These are phyloP conservation scores for Metopolophium dirhodum DNA, from an alignment of 1,140 invertebrate genomes.

Conservation along the genomic window DNA sequence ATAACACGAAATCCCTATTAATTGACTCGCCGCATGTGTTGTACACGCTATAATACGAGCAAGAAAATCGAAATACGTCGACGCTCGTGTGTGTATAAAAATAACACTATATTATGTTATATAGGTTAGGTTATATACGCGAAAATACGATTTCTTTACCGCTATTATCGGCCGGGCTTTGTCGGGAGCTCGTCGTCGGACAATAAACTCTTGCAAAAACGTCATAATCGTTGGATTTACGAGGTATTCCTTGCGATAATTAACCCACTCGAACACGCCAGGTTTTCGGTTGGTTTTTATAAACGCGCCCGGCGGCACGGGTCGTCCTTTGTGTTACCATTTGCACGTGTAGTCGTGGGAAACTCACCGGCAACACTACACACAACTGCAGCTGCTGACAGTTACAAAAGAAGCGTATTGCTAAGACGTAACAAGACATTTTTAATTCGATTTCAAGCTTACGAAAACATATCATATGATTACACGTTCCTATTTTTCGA, in stretches of 20 bases:
- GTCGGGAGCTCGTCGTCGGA: background rate
- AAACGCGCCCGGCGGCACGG: background rate
- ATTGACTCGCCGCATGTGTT: background rate
- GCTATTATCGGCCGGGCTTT: background rate
- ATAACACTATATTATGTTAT: background rate
- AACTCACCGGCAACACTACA: background rate
- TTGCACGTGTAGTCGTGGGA: conserved; percentile 40
- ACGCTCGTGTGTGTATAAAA: background rate
- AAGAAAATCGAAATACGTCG: background rate
- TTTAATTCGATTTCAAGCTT: background rate
- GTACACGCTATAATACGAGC: background rate
- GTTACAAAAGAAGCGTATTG: background rate
- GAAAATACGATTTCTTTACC: background rate
- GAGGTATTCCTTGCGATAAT: background rate
- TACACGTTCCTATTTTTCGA: background rate
- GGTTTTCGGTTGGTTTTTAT: background rate
- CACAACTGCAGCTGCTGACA: background rate
- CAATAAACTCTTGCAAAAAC: background rate
- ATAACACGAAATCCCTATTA: background rate
- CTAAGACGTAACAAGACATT: background rate
- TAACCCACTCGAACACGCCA: background rate
- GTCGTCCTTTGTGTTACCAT: background rate
- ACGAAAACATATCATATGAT: background rate
- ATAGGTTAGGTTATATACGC: background rate
- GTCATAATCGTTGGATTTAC: background rate